phyloP scores from a whole-genome alignment of 2,797 vertebrate species.

The Myotis vivesi region DNA sequence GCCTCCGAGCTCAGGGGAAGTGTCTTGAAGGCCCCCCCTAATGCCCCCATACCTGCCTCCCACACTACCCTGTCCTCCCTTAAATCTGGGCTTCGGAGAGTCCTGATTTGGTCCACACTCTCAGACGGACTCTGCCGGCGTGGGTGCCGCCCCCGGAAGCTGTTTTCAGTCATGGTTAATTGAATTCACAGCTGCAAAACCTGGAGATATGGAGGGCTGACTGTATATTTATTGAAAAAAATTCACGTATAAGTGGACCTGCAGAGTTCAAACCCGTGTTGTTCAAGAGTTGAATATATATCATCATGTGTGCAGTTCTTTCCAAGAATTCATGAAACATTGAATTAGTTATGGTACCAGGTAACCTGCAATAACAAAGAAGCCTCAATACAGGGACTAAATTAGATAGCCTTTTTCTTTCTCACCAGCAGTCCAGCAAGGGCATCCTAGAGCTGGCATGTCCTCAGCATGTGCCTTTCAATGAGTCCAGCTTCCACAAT shows the following conservation, averaged over 20 bases:
- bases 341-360: neutral
- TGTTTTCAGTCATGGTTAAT: neutral
- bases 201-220: neutral
- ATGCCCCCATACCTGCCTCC: neutral
- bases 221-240: neutral
- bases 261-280: neutral
- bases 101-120: too few species aligned
- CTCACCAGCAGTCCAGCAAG: neutral
- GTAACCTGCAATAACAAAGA: neutral
- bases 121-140: too few species aligned
- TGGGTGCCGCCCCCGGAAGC: rapidly evolving
- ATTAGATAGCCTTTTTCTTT: neutral
- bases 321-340: neutral
- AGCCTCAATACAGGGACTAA: neutral
- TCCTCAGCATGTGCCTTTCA: neutral
- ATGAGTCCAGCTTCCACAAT: neutral
- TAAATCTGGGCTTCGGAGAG: neutral
- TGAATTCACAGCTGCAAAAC: neutral
- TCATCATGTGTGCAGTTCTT: neutral
- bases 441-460: neutral
- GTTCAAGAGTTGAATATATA: neutral
- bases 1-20: neutral
- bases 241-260: neutral
- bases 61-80: neutral
- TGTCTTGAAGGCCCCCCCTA: neutral